Percentiles rank a stretch among this genome's conserved stretches.
Conservation (phyloP, 2,888 invertebrate species). For the Athetis lepigone region DNA sequence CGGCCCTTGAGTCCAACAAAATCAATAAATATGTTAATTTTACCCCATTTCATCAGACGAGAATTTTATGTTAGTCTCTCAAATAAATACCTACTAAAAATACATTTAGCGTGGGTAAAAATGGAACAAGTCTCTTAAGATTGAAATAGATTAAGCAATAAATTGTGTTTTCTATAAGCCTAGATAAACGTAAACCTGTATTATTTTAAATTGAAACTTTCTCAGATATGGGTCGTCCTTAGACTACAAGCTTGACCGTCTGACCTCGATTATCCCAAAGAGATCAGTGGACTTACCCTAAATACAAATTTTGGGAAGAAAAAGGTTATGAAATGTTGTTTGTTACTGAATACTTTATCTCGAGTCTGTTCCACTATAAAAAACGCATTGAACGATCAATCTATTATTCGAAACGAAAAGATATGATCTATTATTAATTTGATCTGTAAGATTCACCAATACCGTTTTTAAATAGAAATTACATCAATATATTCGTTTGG, state of each 20-base stretch:
- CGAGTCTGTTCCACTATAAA: background rate
- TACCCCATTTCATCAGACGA: conserved; percentile 16
- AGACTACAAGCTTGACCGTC: conserved; percentile 12
- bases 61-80: conserved; percentile 17
- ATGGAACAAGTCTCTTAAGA: conserved; percentile 27
- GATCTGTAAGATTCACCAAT: background rate
- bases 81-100: conserved; percentile 35
- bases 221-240: background rate
- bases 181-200: conserved; percentile 10
- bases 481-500: background rate
- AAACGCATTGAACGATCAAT: background rate
- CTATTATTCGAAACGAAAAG: no score
- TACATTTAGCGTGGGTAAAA: conserved; percentile 34
- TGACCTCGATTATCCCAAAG: conserved; percentile 7
- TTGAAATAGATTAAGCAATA: conserved; percentile 27
- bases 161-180: conserved; percentile 1
- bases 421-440: background rate
- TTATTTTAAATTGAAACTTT: conserved; percentile 12
- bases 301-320: conserved; percentile 31
- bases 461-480: no score
- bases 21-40: conserved; percentile 36
- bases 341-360: conserved; percentile 6
- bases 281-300: conserved; percentile 20
- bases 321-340: conserved; percentile 6
- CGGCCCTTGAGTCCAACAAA: conserved; percentile 2